phyloP scores from a whole-genome alignment of 2,797 vertebrate genomes.

The Hylomyscus alleni region DNA sequence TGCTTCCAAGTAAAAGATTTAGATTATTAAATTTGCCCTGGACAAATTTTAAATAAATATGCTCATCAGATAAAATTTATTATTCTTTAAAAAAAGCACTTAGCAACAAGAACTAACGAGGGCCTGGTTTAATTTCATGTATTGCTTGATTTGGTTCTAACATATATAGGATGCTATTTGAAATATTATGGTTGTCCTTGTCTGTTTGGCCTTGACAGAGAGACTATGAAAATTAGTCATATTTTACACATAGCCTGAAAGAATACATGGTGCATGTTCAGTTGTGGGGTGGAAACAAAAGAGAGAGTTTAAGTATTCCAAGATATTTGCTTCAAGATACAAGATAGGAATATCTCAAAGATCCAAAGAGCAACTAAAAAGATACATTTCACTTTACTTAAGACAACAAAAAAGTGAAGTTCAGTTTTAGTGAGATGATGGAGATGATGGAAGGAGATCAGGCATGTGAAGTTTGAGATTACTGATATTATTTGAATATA shows the following conservation, averaged over 20 bases:
- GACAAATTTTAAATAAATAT: conserved; percentile 78
- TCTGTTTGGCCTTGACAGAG: neutral
- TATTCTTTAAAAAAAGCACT: conserved; percentile 59
- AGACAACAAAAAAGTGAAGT: neutral
- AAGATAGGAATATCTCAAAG: neutral
- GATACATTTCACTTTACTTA: neutral
- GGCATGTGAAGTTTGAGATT: neutral
- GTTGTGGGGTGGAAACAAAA: neutral
- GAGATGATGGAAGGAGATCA: neutral
- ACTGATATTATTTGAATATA: neutral
- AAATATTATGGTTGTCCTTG: neutral
- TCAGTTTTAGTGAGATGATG: neutral
- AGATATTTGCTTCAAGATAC: neutral
- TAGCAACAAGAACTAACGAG: conserved; percentile 67
- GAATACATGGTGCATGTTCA: neutral
- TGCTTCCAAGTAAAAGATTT: conserved; percentile 67
- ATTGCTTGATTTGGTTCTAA: neutral
- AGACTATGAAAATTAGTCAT: neutral
- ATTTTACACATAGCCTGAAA: neutral
- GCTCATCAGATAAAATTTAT: conserved; percentile 70
- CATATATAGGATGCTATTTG: neutral
- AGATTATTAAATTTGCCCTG: conserved; percentile 75
- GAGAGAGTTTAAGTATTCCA: neutral
- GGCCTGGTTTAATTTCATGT: conserved; percentile 49
- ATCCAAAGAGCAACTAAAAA: neutral